A percentile compares a stretch with the other conserved stretches of the same genome.
Evolutionary conservation across 2,113 vertebrate species (phyloP).

Genomic region (Anser cygnoides): DNA sequence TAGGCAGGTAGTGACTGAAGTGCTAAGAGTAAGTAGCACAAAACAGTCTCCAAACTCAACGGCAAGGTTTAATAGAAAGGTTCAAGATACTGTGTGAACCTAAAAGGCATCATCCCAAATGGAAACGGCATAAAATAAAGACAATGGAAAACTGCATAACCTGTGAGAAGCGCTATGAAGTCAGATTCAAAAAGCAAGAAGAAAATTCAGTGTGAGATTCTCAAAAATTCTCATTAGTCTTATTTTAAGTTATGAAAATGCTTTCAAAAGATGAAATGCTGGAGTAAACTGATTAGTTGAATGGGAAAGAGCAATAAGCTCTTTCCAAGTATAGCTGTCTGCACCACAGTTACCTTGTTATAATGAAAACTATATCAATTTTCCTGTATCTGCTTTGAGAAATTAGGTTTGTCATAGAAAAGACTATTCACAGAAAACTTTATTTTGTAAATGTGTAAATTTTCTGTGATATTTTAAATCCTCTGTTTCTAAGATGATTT

Average conservation of each 20-base stretch:
- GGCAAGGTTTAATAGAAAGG: not conserved
- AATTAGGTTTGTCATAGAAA: slow-evolving; percentile 10
- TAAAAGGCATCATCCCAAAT: not conserved
- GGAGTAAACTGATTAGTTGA: not conserved
- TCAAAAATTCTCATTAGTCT: not conserved
- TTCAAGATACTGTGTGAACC: not conserved
- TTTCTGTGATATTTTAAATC: slow-evolving; percentile 16
- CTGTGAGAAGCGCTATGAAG: not conserved
- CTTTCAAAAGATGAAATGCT: not conserved
- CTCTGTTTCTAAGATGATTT: slow-evolving; percentile 41
- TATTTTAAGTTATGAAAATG: not conserved
- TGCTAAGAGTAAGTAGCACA: not conserved
- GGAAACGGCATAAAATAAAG: not conserved
- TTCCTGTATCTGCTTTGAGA: not conserved
- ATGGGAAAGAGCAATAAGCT: not conserved
- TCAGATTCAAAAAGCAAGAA: not conserved
- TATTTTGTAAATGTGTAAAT: not conserved
- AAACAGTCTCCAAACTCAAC: not conserved
- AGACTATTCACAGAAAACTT: slow-evolving; percentile 29
- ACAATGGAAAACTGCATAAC: not conserved
- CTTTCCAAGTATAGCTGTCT: not conserved
- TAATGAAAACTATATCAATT: not conserved
- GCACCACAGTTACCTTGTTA: not conserved
- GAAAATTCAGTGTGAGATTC: not conserved
- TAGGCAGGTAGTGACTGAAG: not conserved